These are phyloP conservation scores for Dendroctonus valens DNA, from an alignment of 1,140 invertebrate genomes.

Conservation along the genomic window DNA sequence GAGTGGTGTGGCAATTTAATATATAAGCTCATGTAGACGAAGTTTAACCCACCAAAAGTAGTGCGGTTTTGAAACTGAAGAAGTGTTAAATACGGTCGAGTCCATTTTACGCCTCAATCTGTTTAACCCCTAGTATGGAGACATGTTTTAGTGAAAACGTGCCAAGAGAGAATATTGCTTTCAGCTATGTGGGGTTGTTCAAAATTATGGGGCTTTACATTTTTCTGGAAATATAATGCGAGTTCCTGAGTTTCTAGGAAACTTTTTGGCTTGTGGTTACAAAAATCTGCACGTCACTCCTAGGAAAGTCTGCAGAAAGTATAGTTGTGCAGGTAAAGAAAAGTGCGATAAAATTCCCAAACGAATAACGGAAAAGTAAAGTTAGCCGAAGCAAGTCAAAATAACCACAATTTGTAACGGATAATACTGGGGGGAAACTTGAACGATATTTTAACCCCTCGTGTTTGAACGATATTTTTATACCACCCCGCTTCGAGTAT, in stretches of 20 bases:
- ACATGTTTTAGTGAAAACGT: conserved; percentile 8
- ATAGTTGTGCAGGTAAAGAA: background rate
- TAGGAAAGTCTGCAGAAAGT: too few relatives aligned
- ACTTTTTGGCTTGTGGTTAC: too few relatives aligned
- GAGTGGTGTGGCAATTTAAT: conserved; percentile 11
- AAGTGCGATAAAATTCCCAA: conserved; percentile 1
- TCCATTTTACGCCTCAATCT: conserved; percentile 12
- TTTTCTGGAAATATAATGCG: too few relatives aligned
- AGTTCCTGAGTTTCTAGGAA: too few relatives aligned
- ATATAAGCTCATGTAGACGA: conserved; percentile 7
- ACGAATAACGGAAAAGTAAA: conserved; percentile 3
- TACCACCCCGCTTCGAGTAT: too few relatives aligned
- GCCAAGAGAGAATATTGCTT: too few relatives aligned
- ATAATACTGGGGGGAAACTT: background rate
- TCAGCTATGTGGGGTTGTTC: too few relatives aligned
- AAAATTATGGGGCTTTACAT: too few relatives aligned
- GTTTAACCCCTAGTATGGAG: conserved; percentile 7
- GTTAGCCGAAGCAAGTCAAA: conserved; percentile 1
- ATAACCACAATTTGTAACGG: conserved; percentile 2
- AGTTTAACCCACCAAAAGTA: conserved; percentile 10
- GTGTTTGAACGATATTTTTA: too few relatives aligned
- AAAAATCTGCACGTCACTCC: too few relatives aligned
- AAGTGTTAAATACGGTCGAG: conserved; percentile 9
- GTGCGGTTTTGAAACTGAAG: conserved; percentile 1
- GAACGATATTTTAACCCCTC: too few relatives aligned